Conservation (phyloP, 37 sponge, comb jelly and placozoan genomes). For the Chondrilla cf. caribensis region DNA sequence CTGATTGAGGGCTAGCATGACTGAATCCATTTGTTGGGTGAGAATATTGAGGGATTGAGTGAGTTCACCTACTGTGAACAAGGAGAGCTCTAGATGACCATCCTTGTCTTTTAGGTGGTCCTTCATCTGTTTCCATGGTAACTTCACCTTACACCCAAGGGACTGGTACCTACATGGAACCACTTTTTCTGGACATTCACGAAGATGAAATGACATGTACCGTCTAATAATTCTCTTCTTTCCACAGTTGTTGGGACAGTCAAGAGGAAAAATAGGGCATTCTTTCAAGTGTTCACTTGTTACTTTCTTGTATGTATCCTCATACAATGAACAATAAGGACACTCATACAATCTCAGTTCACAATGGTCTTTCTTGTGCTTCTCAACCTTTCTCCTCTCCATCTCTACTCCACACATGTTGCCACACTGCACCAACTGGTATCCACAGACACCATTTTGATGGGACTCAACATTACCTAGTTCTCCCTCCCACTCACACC, state of each 20-base stretch:
- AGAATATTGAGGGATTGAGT: no score
- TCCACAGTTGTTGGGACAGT: constrained; percentile 18
- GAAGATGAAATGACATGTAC: background rate
- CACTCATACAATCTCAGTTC: background rate
- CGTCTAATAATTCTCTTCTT: background rate
- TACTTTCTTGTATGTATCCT: background rate
- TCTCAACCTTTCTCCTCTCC: background rate
- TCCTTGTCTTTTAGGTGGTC: constrained; percentile 10
- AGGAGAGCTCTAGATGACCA: background rate
- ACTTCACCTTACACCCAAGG: background rate
- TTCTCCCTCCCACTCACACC: background rate
- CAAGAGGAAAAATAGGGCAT: background rate
- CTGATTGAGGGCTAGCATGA: no score
- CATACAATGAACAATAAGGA: background rate
- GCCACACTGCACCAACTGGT: background rate
- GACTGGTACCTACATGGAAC: background rate
- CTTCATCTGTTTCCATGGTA: background rate
- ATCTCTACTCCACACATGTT: background rate
- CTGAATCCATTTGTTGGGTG: no score
- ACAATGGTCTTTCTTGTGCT: constrained; percentile 9
- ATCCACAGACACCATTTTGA: background rate
- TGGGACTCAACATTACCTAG: background rate
- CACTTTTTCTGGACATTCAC: background rate
- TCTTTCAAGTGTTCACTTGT: background rate
- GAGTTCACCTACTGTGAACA: no score